Base-by-base conservation (phyloP, 2,113 vertebrate genomes). In the Sardina pilchardus region DNA sequence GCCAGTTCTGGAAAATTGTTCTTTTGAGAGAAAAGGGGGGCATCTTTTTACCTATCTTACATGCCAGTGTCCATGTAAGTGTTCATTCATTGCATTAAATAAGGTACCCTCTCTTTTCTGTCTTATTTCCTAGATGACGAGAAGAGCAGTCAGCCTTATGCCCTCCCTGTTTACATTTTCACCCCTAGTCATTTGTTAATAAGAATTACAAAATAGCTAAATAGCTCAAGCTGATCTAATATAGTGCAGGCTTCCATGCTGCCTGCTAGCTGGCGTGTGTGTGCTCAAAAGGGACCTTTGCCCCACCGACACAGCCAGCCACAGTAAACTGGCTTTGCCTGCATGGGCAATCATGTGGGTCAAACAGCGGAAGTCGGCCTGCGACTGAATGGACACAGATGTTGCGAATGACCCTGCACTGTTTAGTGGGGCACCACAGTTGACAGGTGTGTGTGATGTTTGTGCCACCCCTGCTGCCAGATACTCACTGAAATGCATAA, bases 311-410 rank as follows among this genome's bases (percentile, higher is more conserved):
- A 3, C 71, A 78, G 34, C 71, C 71, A 82, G 5, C 21, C 21
- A 42, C 47, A 39, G 84, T 83, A 86, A 81, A 36, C 56, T 59
- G 50, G 80, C 47, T 87, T 82, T 85, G 53, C 85, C 85, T 85
- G 45, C 81, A 82, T 86, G 83, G 50, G 16, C 0, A n/a, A 24
- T 30, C 44, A 59, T 88, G 81, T 85, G 63, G 67, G 43, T 30
- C 82, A 85, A 85, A 89, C 83, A 86, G 8, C 83, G 26, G 47
- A 44, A 39, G 12, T 56, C 17, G 67, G 14, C 16, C 16, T 30
- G 34, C 63, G 80, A 81, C 53, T 71, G 44, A 7, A 45, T 14
- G 34, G 71, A 71, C 48, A 50, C 86, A 82, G 82, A 84, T 81
- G 81, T 84, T 75, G 44, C 81, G 48, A 63, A 86, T 82, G 48